phyloP scores from a whole-genome alignment of 2,797 vertebrate species.

The Clarias pachynema region DNA sequence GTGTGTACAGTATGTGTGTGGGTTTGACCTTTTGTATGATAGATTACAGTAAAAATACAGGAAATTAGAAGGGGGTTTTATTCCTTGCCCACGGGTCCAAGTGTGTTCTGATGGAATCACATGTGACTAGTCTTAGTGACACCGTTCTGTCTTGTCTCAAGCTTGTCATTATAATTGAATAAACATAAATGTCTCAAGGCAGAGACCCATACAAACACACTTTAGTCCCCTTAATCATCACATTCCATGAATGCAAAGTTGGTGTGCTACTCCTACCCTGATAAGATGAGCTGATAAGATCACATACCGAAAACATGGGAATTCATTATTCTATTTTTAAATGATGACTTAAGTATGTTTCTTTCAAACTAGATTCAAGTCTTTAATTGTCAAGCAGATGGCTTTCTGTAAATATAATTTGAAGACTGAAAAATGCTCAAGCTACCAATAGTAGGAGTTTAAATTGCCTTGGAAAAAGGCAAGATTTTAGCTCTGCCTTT shows the following conservation, averaged over 20 bases:
- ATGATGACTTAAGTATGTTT: background rate
- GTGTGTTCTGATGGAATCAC: slow-evolving; percentile 33
- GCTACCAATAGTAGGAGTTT: slow-evolving; percentile 2
- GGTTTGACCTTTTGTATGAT: no score
- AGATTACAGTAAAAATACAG: background rate
- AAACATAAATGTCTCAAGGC: slow-evolving; percentile 35
- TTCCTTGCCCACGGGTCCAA: slow-evolving; percentile 25
- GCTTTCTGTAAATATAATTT: slow-evolving; percentile 10
- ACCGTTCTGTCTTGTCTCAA: slow-evolving; percentile 41
- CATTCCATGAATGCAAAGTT: background rate
- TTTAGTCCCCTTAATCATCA: slow-evolving; percentile 34
- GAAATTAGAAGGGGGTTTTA: background rate
- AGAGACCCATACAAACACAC: slow-evolving; percentile 19
- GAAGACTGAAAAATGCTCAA: background rate
- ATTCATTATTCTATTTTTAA: background rate
- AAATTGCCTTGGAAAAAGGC: background rate
- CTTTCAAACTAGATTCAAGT: background rate
- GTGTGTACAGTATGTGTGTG: no score
- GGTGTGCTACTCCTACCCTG: background rate
- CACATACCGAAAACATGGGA: background rate
- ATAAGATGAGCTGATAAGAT: background rate
- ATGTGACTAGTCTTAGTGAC: slow-evolving; percentile 44
- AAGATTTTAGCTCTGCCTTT: slow-evolving; percentile 6
- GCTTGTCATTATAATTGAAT: slow-evolving; percentile 34
- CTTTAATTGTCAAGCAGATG: slow-evolving; percentile 10